Evolutionary conservation across 2,888 invertebrate species (phyloP), one percentile per base, ranked within the genome.

Genomic region (Petrolisthes cinctipes): DNA sequence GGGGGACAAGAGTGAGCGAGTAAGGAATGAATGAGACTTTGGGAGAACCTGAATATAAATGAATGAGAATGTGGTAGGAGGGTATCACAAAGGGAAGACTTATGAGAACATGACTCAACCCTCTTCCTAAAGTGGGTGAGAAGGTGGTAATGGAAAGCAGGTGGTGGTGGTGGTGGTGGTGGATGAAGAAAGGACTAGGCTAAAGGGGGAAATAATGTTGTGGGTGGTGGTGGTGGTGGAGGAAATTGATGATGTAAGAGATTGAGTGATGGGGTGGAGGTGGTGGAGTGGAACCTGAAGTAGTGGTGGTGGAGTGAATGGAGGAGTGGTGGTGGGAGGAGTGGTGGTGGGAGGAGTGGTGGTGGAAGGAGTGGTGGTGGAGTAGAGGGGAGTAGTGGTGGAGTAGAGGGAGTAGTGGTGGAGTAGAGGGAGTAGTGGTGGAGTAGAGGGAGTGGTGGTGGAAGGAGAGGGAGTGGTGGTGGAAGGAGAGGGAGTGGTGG

Each of bases 401-500:
- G 79, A 56, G 54, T 54, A 80, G 79, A 80, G 79, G 54, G 79
- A 53, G 71, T 6, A 3, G 79, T 53, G 9, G 53, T 11, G 14
- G 54, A 79, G 51, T n/a, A n/a, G n/a, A n/a, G n/a, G n/a, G n/a
- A n/a, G n/a, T n/a, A n/a, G n/a, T n/a, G 68, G 6, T 20, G n/a
- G 78, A 51, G 51, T 23, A 78, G 78, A 78, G 78, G 51, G 78
- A 78, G 78, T 37, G 78, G 51, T 5, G 51, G 54, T 53, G 54
- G 79, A 80, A 56, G 54, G 79, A 80, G 79, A 80, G 79, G 54
- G 79, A 53, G 71, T 6, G n/a, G 79, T 53, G 9, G 53, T 11
- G 14, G 54, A 79, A 51, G 51, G 78, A 78, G 78, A 78, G 78
- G 51, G 78, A 78, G 78, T 37, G 78, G 80, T 37, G 51, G 54